phyloP scores from a whole-genome alignment of 2,113 vertebrate species.

The Coryphaenoides rupestris region DNA sequence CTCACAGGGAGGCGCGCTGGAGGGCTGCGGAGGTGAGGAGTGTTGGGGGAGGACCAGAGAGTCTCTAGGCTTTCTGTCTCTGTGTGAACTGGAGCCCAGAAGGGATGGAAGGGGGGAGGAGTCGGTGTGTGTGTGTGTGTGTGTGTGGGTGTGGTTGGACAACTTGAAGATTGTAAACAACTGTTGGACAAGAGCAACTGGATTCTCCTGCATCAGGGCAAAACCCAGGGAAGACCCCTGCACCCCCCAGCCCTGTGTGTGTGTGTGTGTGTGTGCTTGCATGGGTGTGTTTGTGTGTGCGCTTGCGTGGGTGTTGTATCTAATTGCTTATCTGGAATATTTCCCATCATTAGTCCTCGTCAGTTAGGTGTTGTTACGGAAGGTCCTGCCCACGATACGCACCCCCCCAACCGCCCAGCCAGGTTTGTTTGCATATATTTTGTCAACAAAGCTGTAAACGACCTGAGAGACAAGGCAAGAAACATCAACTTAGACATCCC shows the following conservation, averaged over 20 bases:
- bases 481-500: too few relatives aligned
- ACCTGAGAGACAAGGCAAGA: too few relatives aligned
- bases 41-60: too few relatives aligned
- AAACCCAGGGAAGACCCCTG: slow-evolving; percentile 18
- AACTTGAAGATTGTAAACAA: not conserved
- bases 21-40: too few relatives aligned
- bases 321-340: slow-evolving; percentile 29
- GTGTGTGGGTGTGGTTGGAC: slow-evolving; percentile 15
- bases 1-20: too few relatives aligned
- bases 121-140: not conserved
- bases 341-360: slow-evolving; percentile 9
- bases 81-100: too few relatives aligned
- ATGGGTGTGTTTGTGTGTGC: not conserved
- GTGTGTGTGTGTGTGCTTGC: slow-evolving; percentile 15
- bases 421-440: not conserved
- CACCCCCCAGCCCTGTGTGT: slow-evolving; percentile 4
- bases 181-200: slow-evolving; percentile 37
- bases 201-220: slow-evolving; percentile 15
- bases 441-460: too few relatives aligned
- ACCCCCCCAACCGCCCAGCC: too few relatives aligned
- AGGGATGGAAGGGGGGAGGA: too few relatives aligned
- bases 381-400: slow-evolving; percentile 18
- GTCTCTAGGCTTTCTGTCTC: too few relatives aligned
- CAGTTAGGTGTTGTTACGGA: slow-evolving; percentile 40
- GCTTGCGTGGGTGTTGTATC: not conserved